Evolutionary conservation across 1,140 invertebrate genomes (phyloP), one percentile per base, ranked within the genome.

Genomic region (Temnothorax curvispinosus): DNA sequence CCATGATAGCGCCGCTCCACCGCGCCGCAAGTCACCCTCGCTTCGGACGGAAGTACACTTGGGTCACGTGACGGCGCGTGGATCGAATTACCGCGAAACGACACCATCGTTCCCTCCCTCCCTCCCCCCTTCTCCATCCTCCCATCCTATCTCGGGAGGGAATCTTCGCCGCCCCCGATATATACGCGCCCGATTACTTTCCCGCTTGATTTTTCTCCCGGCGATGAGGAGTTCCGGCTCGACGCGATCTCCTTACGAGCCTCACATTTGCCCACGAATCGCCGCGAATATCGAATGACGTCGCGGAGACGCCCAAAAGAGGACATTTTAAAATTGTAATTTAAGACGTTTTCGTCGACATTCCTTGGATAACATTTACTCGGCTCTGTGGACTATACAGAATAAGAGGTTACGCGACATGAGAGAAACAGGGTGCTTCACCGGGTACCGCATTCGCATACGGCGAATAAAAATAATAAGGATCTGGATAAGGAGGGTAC

Each of bases 1-100:
- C 91, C 92, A 94, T 92, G 92, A 94, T 93, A 93, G 89, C 90
- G 88, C 90, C 85, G 62, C 77, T 13, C 52, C 38, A 54, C 58
- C 58, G 54, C 78, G 27, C 81, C 80, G 74, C 86, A 65, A 72
- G 54, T 72, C 80, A 87, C 86, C 80, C 62, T 75, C 80, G 52
- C 86, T 47, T 32, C 69, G 86, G 58, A 58, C 62, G 56, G 86
- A 90, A 89, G 89, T 90, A 90, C 89, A 90, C 89, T 90, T 90
- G 85, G 80, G 85, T 76, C 86, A 74, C 88, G 88, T 86, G 89
- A 87, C 89, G 88, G 86, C 62, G 78, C 86, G 76, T 65, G 88
- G 86, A 64, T 90, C 88, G 88, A 90, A 90, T 90, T 90, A 90
- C 89, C 88, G 78, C 86, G 60, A 88, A 90, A 85, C 75, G 54